Percentiles rank a stretch among this genome's conserved stretches.
phyloP scores from a whole-genome alignment of 2,113 vertebrate genomes.

The Tichodroma muraria region DNA sequence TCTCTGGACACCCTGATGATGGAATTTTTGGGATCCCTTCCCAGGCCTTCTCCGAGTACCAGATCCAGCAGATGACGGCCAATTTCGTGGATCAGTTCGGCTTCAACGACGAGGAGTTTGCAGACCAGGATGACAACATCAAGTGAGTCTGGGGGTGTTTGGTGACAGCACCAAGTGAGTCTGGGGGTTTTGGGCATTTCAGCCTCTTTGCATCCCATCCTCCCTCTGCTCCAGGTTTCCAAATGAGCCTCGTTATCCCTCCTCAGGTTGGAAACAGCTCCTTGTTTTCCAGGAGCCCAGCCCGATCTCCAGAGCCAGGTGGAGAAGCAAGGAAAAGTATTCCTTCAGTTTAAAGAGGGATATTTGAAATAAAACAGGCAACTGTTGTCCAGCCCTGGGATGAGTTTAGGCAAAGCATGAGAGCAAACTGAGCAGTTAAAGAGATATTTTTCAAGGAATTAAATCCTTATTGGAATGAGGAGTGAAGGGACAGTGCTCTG shows the following conservation, averaged over 20 bases:
- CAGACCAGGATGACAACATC: conserved; percentile 92
- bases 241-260: background rate
- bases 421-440: background rate
- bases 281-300: background rate
- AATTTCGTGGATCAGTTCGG: conserved; percentile 97
- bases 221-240: background rate
- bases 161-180: background rate
- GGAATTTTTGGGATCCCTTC: background rate
- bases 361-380: background rate
- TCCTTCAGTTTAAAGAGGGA: background rate
- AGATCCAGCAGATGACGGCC: conserved; percentile 98
- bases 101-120: conserved; percentile 96
- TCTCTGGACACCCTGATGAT: background rate
- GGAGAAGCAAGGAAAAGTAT: background rate
- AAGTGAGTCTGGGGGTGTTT: conserved; percentile 68
- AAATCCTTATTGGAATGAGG: background rate
- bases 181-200: background rate
- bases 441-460: background rate
- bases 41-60: conserved; percentile 97
- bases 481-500: background rate
- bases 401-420: background rate
- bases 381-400: background rate
- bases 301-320: background rate
- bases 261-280: background rate
- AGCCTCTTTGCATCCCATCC: background rate